Conservation (phyloP, 1,140 invertebrate genomes). For the Drosophila tani region DNA sequence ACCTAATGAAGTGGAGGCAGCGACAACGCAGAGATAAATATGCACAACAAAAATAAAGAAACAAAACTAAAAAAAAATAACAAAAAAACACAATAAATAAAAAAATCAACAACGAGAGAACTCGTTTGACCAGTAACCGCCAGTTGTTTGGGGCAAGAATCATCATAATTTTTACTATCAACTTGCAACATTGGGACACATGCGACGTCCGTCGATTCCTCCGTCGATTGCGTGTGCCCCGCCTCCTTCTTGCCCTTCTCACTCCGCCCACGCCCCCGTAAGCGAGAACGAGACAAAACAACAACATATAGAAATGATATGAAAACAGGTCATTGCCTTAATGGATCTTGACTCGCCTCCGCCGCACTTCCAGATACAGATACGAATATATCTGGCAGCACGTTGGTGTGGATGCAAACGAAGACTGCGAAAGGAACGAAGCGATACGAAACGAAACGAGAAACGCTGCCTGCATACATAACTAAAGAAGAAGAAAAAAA, state of each 20-base stretch:
- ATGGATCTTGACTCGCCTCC: conserved; percentile 72
- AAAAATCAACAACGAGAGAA: conserved; percentile 52
- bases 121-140: conserved; percentile 76
- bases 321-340: conserved; percentile 84
- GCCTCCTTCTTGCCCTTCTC: neutral
- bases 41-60: conserved; percentile 55
- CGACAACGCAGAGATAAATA: conserved; percentile 80
- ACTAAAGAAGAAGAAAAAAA: conserved; percentile 47
- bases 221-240: conserved; percentile 72
- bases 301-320: conserved; percentile 72
- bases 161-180: conserved; percentile 83
- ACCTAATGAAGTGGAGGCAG: conserved; percentile 81
- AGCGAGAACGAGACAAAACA: conserved; percentile 73
- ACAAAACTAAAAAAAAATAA: conserved; percentile 13
- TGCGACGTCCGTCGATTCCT: conserved; percentile 53
- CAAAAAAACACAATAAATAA: conserved; percentile 4
- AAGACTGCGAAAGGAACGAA: conserved; percentile 51
- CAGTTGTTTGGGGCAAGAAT: conserved; percentile 75
- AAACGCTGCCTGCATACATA: conserved; percentile 75
- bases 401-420: conserved; percentile 68
- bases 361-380: conserved; percentile 40
- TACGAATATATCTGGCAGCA: conserved; percentile 16
- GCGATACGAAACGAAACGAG: conserved; percentile 36
- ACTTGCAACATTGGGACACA: conserved; percentile 80
- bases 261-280: conserved; percentile 58